These are phyloP conservation scores for Galaxea fascicularis DNA, from an alignment of 92 coral and sea anemone genomes.

Conservation along the genomic window DNA sequence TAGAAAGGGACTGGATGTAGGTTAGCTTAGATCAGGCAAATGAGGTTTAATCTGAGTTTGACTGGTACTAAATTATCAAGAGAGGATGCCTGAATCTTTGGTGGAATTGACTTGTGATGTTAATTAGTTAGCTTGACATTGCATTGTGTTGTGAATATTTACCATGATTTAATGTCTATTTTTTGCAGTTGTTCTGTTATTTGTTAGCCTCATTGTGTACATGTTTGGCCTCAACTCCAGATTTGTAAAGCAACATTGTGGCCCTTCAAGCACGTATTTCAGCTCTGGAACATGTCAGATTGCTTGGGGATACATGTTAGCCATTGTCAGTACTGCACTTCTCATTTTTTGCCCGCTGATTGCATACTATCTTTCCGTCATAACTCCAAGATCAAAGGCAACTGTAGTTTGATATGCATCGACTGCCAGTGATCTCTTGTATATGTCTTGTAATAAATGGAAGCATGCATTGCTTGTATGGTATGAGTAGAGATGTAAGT, in stretches of 20 bases:
- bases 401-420: slow-evolving; percentile 68
- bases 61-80: too few relatives aligned
- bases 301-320: slow-evolving; percentile 87
- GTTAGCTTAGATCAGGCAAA: too few relatives aligned
- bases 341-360: slow-evolving; percentile 84
- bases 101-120: too few relatives aligned
- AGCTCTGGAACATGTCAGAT: slow-evolving; percentile 75
- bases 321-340: slow-evolving; percentile 72
- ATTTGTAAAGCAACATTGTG: slow-evolving; percentile 78
- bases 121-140: too few relatives aligned
- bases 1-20: too few relatives aligned
- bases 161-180: background rate
- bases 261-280: slow-evolving; percentile 59
- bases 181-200: slow-evolving; percentile 67
- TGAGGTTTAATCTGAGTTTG: too few relatives aligned
- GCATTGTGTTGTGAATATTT: too few relatives aligned
- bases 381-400: slow-evolving; percentile 81
- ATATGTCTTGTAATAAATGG: too few relatives aligned
- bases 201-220: slow-evolving; percentile 67
- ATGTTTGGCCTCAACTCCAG: slow-evolving; percentile 76
- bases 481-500: too few relatives aligned
- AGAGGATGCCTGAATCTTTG: too few relatives aligned
- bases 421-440: too few relatives aligned
- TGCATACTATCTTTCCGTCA: slow-evolving; percentile 71
- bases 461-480: too few relatives aligned